These are phyloP conservation scores for Lasioglossum lativentre DNA, from an alignment of 2,888 invertebrate genomes.

Conservation along the genomic window DNA sequence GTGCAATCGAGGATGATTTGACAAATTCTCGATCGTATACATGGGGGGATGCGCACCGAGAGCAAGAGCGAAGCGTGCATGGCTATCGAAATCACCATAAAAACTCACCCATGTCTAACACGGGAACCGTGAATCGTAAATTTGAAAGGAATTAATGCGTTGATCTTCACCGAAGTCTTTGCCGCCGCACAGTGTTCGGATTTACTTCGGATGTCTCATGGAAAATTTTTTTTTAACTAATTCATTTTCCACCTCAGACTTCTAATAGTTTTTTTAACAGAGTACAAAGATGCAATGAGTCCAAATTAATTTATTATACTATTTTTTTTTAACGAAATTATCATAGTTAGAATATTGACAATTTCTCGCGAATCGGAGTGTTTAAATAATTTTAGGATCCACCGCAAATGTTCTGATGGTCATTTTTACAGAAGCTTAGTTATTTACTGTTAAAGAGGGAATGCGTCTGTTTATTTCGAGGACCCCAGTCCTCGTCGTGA, in stretches of 20 bases:
- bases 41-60: slow-evolving; percentile 49
- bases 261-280: no score
- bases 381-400: no score
- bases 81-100: slow-evolving; percentile 78
- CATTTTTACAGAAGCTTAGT: no score
- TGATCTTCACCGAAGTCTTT: slow-evolving; percentile 23
- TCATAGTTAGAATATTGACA: no score
- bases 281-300: no score
- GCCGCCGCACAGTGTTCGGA: background rate
- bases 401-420: no score
- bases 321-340: no score
- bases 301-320: no score
- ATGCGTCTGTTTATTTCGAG: background rate
- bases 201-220: background rate
- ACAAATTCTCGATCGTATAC: slow-evolving; percentile 73
- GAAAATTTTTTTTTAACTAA: no score
- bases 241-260: no score
- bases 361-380: no score
- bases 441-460: no score
- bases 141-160: slow-evolving; percentile 66
- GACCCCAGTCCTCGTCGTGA: background rate
- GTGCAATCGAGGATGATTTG: slow-evolving; percentile 76
- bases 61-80: slow-evolving; percentile 52
- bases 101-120: slow-evolving; percentile 69
- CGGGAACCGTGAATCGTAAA: slow-evolving; percentile 57